Percentiles rank a stretch among this genome's conserved stretches.
Conservation (phyloP, 2,888 invertebrate genomes). For the Phania funesta region DNA sequence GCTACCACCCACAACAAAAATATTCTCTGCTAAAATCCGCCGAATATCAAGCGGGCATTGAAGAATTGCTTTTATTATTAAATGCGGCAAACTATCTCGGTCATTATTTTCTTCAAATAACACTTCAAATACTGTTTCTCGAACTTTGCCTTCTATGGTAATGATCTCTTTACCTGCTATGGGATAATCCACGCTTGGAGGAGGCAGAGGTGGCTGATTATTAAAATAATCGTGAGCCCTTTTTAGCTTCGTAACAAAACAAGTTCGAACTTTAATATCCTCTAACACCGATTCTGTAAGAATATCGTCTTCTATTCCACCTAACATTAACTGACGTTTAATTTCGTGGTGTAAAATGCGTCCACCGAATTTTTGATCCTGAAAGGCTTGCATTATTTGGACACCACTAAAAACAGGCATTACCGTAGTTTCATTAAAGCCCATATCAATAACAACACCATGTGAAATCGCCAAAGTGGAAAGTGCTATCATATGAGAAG, state of each 20-base stretch:
- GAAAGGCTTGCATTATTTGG: conserved; percentile 91
- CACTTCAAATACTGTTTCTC: conserved; percentile 92
- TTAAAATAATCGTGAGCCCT: conserved; percentile 83
- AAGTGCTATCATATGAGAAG: conserved; percentile 91
- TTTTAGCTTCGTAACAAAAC: conserved; percentile 90
- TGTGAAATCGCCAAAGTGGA: conserved; percentile 91
- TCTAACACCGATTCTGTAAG: conserved; percentile 84
- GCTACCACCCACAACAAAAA: conserved; percentile 93
- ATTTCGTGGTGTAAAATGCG: conserved; percentile 86
- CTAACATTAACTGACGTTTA: conserved; percentile 81
- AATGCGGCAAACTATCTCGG: conserved; percentile 89
- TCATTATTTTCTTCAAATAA: conserved; percentile 93
- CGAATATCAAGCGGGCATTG: conserved; percentile 92
- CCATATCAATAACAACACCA: conserved; percentile 92
- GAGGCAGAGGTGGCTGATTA: conserved; percentile 78
- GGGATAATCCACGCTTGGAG: conserved; percentile 85
- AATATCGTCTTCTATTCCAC: conserved; percentile 78
- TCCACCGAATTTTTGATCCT: conserved; percentile 89
- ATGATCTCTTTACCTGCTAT: conserved; percentile 84
- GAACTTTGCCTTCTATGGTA: conserved; percentile 84
- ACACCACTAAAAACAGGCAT: conserved; percentile 93
- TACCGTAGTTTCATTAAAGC: conserved; percentile 90
- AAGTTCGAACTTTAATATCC: conserved; percentile 91
- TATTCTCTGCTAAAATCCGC: conserved; percentile 88
- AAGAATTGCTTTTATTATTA: conserved; percentile 90